These are phyloP conservation scores for Bombus picipes DNA, from an alignment of 1,140 invertebrate species.

Conservation along the genomic window DNA sequence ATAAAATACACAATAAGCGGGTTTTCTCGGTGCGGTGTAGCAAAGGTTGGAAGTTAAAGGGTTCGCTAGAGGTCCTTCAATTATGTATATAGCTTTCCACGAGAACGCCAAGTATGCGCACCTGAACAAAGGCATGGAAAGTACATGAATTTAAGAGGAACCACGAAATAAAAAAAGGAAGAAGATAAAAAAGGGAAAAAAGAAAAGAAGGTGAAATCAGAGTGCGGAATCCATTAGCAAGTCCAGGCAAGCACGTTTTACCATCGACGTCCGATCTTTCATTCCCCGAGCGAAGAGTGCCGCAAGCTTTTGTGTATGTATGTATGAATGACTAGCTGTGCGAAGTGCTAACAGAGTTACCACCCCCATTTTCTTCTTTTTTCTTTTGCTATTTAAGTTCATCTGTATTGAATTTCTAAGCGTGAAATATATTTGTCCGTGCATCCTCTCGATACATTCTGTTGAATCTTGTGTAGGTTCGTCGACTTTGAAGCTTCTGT, in stretches of 20 bases:
- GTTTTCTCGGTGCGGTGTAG: not conserved
- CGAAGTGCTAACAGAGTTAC: slow-evolving; percentile 16
- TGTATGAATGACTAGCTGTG: slow-evolving; percentile 49
- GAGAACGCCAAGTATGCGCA: slow-evolving; percentile 17
- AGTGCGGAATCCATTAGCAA: slow-evolving; percentile 72
- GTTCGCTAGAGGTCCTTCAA: slow-evolving; percentile 17
- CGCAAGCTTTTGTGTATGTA: slow-evolving; percentile 57
- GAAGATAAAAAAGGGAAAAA: not conserved
- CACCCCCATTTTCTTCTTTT: slow-evolving; percentile 21
- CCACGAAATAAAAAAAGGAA: slow-evolving; percentile 4
- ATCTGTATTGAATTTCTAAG: slow-evolving; percentile 26
- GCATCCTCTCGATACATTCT: not conserved
- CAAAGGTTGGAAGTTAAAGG: not conserved
- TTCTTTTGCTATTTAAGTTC: slow-evolving; percentile 21
- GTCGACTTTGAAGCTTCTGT: not conserved
- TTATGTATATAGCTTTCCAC: slow-evolving; percentile 36
- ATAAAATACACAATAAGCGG: slow-evolving; percentile 18
- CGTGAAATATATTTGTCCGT: not conserved
- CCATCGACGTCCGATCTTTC: slow-evolving; percentile 71
- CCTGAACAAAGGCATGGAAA: slow-evolving; percentile 46
- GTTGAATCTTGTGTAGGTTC: too few species aligned
- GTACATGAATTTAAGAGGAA: slow-evolving; percentile 44
- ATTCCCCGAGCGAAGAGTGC: slow-evolving; percentile 50
- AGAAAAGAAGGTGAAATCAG: slow-evolving; percentile 56
- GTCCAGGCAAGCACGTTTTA: slow-evolving; percentile 55